Conservation (phyloP, 2,888 invertebrate species). For the Sisyra terminalis region DNA sequence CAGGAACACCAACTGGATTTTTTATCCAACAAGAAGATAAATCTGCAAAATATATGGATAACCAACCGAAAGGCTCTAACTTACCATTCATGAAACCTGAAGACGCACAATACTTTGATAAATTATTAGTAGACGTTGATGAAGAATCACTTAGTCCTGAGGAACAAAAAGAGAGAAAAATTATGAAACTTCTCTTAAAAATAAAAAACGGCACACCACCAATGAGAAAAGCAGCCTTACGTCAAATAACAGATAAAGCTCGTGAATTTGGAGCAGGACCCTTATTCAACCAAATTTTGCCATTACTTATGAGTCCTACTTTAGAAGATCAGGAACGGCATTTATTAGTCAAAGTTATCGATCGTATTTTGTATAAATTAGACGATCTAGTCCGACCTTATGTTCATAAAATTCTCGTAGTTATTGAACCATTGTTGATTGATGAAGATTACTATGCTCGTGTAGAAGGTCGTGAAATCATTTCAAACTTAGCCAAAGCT, state of each 20-base stretch:
- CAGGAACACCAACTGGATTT: slow-evolving; percentile 82
- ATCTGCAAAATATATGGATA: slow-evolving; percentile 77
- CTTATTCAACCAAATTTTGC: slow-evolving; percentile 96
- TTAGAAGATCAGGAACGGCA: slow-evolving; percentile 98
- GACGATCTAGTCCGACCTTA: slow-evolving; percentile 98
- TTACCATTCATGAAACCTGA: slow-evolving; percentile 99
- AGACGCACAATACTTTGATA: slow-evolving; percentile 99
- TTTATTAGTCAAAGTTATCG: slow-evolving; percentile 96
- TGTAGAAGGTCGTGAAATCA: slow-evolving; percentile 98
- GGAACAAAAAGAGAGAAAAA: slow-evolving; percentile 95
- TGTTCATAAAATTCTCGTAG: slow-evolving; percentile 98
- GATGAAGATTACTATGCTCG: slow-evolving; percentile 99
- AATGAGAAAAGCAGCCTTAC: slow-evolving; percentile 93
- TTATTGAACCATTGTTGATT: slow-evolving; percentile 94
- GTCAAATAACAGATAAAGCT: slow-evolving; percentile 98
- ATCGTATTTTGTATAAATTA: slow-evolving; percentile 93
- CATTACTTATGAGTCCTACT: slow-evolving; percentile 98
- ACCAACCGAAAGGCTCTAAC: slow-evolving; percentile 91
- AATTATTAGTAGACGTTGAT: slow-evolving; percentile 92
- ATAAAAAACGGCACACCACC: slow-evolving; percentile 99
- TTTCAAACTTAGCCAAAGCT: slow-evolving; percentile 97
- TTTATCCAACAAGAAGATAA: slow-evolving; percentile 88
- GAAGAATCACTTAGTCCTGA: slow-evolving; percentile 90
- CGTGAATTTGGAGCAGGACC: slow-evolving; percentile 97
- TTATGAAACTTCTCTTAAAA: slow-evolving; percentile 94